Evolutionary conservation across 2,888 invertebrate genomes (phyloP).

Genomic region (Oligia strigilis): DNA sequence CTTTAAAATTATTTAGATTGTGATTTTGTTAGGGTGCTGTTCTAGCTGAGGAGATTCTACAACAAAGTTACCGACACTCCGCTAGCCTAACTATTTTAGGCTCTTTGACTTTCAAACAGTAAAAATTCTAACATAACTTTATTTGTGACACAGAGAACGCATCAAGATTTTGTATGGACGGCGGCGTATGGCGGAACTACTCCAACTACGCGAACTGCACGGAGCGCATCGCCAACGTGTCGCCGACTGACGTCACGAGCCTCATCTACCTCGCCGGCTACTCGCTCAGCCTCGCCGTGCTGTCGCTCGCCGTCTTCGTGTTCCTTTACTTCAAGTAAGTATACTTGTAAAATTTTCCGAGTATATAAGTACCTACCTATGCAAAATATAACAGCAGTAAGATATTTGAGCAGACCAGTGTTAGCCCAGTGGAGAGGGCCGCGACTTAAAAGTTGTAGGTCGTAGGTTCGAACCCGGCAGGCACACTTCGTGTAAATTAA

Average conservation of each 20-base stretch:
- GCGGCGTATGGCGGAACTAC: constrained; percentile 96
- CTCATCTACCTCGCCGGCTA: constrained; percentile 96
- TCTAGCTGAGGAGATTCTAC: not conserved
- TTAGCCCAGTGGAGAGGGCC: not conserved
- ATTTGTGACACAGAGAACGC: constrained; percentile 93
- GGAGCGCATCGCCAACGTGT: constrained; percentile 88
- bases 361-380: too few relatives aligned
- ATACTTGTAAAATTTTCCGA: not conserved
- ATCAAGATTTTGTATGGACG: constrained; percentile 94
- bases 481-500: too few relatives aligned
- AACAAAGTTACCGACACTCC: not conserved
- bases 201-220: constrained; percentile 94
- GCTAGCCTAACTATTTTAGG: not conserved
- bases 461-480: too few relatives aligned
- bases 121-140: not conserved
- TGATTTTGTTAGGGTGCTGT: not conserved
- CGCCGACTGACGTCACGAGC: constrained; percentile 93
- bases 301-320: constrained; percentile 95
- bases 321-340: constrained; percentile 97
- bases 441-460: too few relatives aligned
- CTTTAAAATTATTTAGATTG: too few relatives aligned
- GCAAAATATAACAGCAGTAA: not conserved
- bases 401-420: not conserved
- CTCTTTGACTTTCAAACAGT: not conserved
- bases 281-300: constrained; percentile 94